A percentile compares a stretch with the other conserved stretches of the same genome.
Evolutionary conservation across 1,140 invertebrate species (phyloP).

Genomic region (Euura saliciscinereae): DNA sequence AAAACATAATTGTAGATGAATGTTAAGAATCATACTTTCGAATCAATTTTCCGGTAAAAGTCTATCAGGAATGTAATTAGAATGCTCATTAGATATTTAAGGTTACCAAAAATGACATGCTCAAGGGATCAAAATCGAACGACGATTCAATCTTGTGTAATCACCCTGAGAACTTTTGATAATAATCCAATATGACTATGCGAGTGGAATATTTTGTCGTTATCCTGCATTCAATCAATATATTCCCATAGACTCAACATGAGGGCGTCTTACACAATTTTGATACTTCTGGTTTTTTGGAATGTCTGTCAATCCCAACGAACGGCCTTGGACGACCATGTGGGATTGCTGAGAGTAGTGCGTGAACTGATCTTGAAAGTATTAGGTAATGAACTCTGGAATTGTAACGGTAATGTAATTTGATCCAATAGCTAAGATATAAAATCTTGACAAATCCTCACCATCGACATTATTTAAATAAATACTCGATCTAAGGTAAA

Average conservation of each 20-base stretch:
- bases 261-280: not conserved
- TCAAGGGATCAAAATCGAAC: too few species aligned
- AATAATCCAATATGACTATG: too few species aligned
- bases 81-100: too few species aligned
- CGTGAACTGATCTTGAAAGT: not conserved
- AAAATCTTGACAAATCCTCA: not conserved
- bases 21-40: too few species aligned
- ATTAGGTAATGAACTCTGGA: not conserved
- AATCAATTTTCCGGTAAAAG: too few species aligned
- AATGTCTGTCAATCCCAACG: not conserved
- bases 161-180: too few species aligned
- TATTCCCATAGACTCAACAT: not conserved
- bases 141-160: too few species aligned
- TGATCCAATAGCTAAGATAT: not conserved
- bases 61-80: too few species aligned
- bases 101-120: too few species aligned
- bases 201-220: too few species aligned
- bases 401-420: not conserved
- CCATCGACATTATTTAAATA: slow-evolving; percentile 15
- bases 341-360: not conserved
- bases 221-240: too few species aligned
- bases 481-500: slow-evolving; percentile 27
- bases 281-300: not conserved
- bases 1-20: too few species aligned
- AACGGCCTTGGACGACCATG: not conserved